Base-by-base conservation (phyloP, 2,113 vertebrate species). In the Carassius gibelio region DNA sequence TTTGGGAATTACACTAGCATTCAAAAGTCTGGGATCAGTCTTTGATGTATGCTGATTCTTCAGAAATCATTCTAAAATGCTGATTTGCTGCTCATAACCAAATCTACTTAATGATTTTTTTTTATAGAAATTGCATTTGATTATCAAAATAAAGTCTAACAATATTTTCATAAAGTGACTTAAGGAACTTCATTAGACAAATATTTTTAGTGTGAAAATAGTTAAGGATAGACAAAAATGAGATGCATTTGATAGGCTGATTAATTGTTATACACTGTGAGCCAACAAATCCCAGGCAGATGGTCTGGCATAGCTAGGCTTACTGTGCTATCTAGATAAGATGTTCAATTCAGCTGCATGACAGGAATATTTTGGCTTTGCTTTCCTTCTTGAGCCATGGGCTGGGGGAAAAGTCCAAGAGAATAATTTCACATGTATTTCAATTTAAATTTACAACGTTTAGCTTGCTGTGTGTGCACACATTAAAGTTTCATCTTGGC, bases 201-300 rank as follows among this genome's bases (percentile, higher is more conserved):
- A 90, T 55, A 38, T 5, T 59, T 50, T 91, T 75, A 84, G 82
- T 74, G 59, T 26, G n/a, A 42, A 75, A 75, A 68, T 84, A 81
- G 86, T 57, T 74, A 23, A 86, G 71, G 72, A 69, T 55, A 68
- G 26, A 88, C 87, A 88, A 82, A 0, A 48, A 48, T 30, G 88
- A 89, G 84, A 89, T 88, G 85, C 87, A 83, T 79, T 87, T 72
- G 52, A 87, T 90, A 89, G 87, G 89, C 89, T 83, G 86, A 92
- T 91, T 91, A 91, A 91, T 94, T 87, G 82, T 89, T 86, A 81
- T 86, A 92, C 87, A 81, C 59, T 86, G 76, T 19, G 55, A 84
- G 85, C 87, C 85, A 86, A 86, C 91, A 93, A 92, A 92, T 92
- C 88, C 89, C 42, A 86, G 91, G 90, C 92, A 94, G 93, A 94